phyloP scores from a whole-genome alignment of 2,797 vertebrate genomes.

The Adelosebastes latens region DNA sequence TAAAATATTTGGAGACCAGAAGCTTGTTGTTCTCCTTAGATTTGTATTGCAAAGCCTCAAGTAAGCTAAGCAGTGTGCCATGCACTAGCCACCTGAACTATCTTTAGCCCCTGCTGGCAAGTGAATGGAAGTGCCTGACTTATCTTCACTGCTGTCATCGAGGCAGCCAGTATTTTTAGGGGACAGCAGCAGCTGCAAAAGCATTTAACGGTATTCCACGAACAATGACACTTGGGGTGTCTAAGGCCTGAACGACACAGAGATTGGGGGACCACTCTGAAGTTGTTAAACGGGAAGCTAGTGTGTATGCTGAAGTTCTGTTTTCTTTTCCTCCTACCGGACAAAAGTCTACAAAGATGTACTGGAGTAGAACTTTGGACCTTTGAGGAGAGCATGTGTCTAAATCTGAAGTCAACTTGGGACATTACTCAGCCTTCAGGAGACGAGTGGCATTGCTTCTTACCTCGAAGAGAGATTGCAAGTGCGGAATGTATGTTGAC shows the following conservation, averaged over 20 bases:
- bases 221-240: slow-evolving; percentile 87
- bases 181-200: slow-evolving; percentile 88
- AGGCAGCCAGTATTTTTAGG: slow-evolving; percentile 88
- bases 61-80: slow-evolving; percentile 76
- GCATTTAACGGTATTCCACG: slow-evolving; percentile 86
- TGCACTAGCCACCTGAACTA: slow-evolving; percentile 76
- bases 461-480: slow-evolving; percentile 58
- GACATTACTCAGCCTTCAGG: slow-evolving; percentile 69
- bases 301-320: slow-evolving; percentile 8
- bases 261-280: slow-evolving; percentile 65
- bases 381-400: slow-evolving; percentile 52
- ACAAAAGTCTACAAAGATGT: slow-evolving; percentile 55
- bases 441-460: slow-evolving; percentile 60
- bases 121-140: slow-evolving; percentile 86
- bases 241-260: slow-evolving; percentile 73
- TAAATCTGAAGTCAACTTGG: slow-evolving; percentile 60
- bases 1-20: slow-evolving; percentile 32
- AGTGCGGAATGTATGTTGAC: slow-evolving; percentile 81
- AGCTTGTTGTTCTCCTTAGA: slow-evolving; percentile 60
- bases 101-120: slow-evolving; percentile 86
- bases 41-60: slow-evolving; percentile 79
- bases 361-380: slow-evolving; percentile 25
- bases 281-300: slow-evolving; percentile 43
- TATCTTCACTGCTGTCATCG: slow-evolving; percentile 88
- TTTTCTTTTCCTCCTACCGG: not conserved